Evolutionary conservation across 2,113 vertebrate species (phyloP).

Genomic region (Ahaetulla prasina): DNA sequence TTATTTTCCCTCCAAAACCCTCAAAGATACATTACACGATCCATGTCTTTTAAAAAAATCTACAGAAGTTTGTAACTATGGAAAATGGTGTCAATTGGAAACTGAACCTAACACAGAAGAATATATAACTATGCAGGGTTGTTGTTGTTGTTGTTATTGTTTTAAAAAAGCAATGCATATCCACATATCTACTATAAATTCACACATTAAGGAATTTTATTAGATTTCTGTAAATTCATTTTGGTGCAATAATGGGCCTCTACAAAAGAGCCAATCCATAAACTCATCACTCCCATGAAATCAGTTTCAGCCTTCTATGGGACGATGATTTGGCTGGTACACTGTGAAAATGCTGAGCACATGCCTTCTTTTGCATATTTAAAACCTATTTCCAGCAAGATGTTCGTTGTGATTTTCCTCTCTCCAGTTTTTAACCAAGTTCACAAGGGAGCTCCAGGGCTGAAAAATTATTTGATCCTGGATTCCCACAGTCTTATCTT

Average conservation of each 20-base stretch:
- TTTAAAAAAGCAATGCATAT: background rate
- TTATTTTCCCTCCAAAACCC: too few relatives aligned
- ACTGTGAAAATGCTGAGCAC: background rate
- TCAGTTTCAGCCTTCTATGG: background rate
- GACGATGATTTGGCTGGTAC: background rate
- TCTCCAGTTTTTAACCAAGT: background rate
- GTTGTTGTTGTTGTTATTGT: too few relatives aligned
- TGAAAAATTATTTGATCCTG: background rate
- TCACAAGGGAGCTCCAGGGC: background rate
- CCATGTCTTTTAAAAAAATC: background rate
- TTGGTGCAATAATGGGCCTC: background rate
- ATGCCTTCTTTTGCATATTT: background rate
- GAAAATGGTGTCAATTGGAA: background rate
- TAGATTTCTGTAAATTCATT: background rate
- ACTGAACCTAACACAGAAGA: too few relatives aligned
- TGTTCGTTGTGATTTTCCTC: background rate
- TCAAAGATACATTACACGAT: too few relatives aligned
- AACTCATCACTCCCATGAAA: background rate
- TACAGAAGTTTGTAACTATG: background rate
- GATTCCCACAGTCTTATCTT: background rate
- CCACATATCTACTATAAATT: background rate
- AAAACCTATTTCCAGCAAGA: background rate
- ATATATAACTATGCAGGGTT: background rate
- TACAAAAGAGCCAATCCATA: background rate
- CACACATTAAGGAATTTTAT: background rate